Conservation (phyloP, 1,140 invertebrate species). For the Drosophila funebris region DNA sequence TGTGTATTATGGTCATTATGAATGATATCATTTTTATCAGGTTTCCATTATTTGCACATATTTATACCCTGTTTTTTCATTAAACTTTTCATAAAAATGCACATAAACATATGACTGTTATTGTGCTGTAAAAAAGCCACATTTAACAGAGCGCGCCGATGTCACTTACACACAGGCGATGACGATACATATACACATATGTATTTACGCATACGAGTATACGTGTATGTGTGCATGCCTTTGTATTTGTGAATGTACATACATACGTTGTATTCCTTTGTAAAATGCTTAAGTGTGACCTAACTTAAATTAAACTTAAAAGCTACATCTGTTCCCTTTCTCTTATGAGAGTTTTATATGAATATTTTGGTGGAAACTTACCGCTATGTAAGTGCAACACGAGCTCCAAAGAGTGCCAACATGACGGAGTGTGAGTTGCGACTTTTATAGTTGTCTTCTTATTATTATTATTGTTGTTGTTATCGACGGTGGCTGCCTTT, state of each 20-base stretch:
- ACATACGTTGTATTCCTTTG: conserved; percentile 22
- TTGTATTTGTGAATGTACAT: neutral
- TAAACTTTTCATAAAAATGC: conserved; percentile 9
- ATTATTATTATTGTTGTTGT: conserved; percentile 27
- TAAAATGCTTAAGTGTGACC: conserved; percentile 20
- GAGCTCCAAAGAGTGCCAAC: conserved; percentile 36
- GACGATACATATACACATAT: conserved; percentile 37
- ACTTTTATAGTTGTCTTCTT: conserved; percentile 22
- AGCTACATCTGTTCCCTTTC: neutral
- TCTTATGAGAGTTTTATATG: neutral
- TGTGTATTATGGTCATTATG: neutral
- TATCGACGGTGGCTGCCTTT: conserved; percentile 20
- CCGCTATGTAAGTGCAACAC: conserved; percentile 55
- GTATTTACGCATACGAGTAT: conserved; percentile 3
- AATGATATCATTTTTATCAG: neutral
- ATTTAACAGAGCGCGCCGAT: conserved; percentile 30
- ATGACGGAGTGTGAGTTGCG: conserved; percentile 31
- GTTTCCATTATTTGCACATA: neutral
- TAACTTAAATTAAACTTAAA: conserved; percentile 35
- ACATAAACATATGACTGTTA: conserved; percentile 31
- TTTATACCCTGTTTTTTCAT: neutral
- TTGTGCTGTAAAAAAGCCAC: conserved; percentile 52
- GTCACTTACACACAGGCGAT: conserved; percentile 16
- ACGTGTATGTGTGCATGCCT: neutral
- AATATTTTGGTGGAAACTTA: conserved; percentile 44